Evolutionary conservation across 2,113 vertebrate genomes (phyloP).

Genomic region (Alligator sinensis): DNA sequence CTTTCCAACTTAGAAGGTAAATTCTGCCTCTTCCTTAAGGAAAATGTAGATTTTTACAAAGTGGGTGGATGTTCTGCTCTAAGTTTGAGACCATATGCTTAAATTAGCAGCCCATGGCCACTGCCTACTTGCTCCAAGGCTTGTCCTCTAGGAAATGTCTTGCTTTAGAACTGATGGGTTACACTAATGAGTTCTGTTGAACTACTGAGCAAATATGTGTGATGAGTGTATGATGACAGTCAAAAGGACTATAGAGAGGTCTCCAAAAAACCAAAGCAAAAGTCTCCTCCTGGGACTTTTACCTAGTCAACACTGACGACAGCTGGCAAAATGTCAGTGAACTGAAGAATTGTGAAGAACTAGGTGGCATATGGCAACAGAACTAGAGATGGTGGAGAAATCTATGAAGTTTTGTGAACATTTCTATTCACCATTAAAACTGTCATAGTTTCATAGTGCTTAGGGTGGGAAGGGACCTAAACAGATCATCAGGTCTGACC

Average conservation of each 20-base stretch:
- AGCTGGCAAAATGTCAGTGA: not conserved
- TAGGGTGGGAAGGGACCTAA: too few relatives aligned
- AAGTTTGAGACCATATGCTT: not conserved
- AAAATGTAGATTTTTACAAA: not conserved
- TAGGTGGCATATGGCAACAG: not conserved
- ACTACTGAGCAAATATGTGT: not conserved
- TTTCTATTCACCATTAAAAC: not conserved
- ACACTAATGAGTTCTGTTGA: not conserved
- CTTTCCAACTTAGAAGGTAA: not conserved
- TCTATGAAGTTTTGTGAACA: not conserved
- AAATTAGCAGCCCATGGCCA: not conserved
- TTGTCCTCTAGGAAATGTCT: not conserved
- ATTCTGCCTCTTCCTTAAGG: not conserved
- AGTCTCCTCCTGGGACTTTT: not conserved
- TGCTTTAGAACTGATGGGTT: not conserved
- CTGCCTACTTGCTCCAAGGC: not conserved
- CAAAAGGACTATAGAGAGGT: not conserved
- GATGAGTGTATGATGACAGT: not conserved
- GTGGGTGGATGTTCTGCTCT: not conserved
- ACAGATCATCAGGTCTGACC: too few relatives aligned
- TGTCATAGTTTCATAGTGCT: not conserved
- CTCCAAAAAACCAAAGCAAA: not conserved
- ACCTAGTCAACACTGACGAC: not conserved
- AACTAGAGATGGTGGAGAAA: not conserved
- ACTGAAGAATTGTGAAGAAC: not conserved